A percentile compares a stretch with the other conserved stretches of the same genome.
phyloP scores from a whole-genome alignment of 2,113 vertebrate genomes.

The Macquaria ambigua region DNA sequence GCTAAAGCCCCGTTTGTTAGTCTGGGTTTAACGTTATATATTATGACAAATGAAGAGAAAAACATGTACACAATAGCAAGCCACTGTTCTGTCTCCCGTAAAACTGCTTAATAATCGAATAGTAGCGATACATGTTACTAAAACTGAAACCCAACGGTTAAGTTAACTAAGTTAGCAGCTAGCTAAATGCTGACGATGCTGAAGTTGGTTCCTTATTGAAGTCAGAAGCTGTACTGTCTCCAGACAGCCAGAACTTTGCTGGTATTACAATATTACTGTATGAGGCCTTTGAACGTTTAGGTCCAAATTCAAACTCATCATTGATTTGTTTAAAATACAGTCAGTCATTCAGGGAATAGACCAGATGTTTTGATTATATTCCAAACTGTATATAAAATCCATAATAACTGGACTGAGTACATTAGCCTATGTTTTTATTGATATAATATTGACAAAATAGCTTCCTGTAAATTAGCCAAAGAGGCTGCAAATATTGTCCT shows the following conservation, averaged over 20 bases:
- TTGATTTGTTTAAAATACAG: background rate
- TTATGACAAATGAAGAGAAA: background rate
- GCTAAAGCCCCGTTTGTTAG: background rate
- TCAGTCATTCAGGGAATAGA: background rate
- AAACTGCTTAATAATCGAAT: background rate
- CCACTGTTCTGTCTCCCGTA: background rate
- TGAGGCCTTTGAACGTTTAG: too few species aligned
- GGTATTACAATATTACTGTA: too few species aligned
- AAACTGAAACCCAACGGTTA: background rate
- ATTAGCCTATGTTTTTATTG: background rate
- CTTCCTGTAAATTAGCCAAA: background rate
- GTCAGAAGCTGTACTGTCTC: background rate
- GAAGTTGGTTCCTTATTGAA: slow-evolving; percentile 51
- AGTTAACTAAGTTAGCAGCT: background rate
- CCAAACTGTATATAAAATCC: background rate
- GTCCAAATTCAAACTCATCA: background rate
- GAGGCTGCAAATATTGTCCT: background rate
- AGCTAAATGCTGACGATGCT: background rate
- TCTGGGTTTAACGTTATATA: background rate
- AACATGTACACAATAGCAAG: rapidly evolving
- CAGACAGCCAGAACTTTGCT: too few species aligned
- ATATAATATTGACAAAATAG: background rate
- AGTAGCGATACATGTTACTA: too few species aligned
- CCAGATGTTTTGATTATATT: background rate
- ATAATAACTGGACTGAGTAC: background rate